phyloP scores from a whole-genome alignment of 2,888 invertebrate species.

The Ormyrus rosae region DNA sequence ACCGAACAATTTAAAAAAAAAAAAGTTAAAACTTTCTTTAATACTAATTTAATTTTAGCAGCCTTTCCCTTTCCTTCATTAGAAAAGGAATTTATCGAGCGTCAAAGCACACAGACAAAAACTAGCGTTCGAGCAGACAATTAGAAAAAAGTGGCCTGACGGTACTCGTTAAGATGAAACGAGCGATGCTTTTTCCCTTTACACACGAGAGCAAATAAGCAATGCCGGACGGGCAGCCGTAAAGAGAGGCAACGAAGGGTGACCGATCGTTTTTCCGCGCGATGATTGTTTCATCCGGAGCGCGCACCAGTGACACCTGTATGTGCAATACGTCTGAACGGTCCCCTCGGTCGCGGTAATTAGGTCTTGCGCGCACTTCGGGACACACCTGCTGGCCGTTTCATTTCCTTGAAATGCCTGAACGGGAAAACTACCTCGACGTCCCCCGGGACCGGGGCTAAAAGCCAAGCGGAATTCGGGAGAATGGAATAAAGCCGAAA shows the following conservation, averaged over 20 bases:
- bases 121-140: constrained; percentile 26
- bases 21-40: no score
- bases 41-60: no score
- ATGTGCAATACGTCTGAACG: constrained; percentile 34
- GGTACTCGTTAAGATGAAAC: constrained; percentile 17
- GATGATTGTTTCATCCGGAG: constrained; percentile 42
- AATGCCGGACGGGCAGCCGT: constrained; percentile 26
- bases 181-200: constrained; percentile 13
- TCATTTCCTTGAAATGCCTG: constrained; percentile 54
- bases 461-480: constrained; percentile 23
- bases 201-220: constrained; percentile 20
- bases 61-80: neutral
- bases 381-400: constrained; percentile 55
- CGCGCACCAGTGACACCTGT: constrained; percentile 32
- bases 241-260: constrained; percentile 46
- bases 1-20: no score
- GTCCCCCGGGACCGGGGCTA: constrained; percentile 30
- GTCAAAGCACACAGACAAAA: constrained; percentile 6
- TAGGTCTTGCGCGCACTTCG: constrained; percentile 44
- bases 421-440: constrained; percentile 39
- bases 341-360: constrained; percentile 33
- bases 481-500: constrained; percentile 50
- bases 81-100: constrained; percentile 28
- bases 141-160: constrained; percentile 21
- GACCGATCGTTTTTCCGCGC: constrained; percentile 52